Base-by-base conservation (phyloP, 1,140 invertebrate genomes). In the Drosophila teissieri region DNA sequence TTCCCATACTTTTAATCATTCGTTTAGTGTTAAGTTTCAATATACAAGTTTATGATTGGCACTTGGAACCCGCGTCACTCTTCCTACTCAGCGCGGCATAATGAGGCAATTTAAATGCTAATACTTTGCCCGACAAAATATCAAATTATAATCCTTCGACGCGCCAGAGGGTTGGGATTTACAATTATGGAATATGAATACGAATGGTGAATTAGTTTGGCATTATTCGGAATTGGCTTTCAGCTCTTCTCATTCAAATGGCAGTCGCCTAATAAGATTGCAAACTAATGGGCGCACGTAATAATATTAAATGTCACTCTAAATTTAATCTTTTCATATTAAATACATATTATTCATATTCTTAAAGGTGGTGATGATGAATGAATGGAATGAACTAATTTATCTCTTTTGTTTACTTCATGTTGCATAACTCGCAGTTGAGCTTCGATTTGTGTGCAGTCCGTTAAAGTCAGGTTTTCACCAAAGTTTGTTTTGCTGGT, bases 41-140 rank as follows among this genome's bases (percentile, higher is more conserved):
- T 31, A 31, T 31, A 24, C 1, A n/a, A 17, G 10, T 4, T 6
- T 27, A 49, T 24, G 45, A 27, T 48, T 22, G 45, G 12, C 22
- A 48, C 45, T 48, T 24, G 45, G 45, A 14, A 27, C 7, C 24
- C 48, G 5, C 24, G 48, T 34, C 48, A 49, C 14, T 34, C 48
- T 10, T 27, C 31, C 12, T 44, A 57, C 14, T 4, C 22, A 37
- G 8, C 27, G 6, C 27, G 11, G 22, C 10, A 19, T 84, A 84
- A 85, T 85, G 78, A 85, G 81, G 63, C 81, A 86, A 85, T 85
- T 86, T 86, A 86, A 81, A 85, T 85, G 81, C 81, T 86, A 85
- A 85, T 85, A 67, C 69, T 79, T 80, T 68, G 40, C 72, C 67
- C 78, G 58, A 78, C 73, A 81, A 86, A 85, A 85, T 85, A 85